These are phyloP conservation scores for Australoheros facetus DNA, from an alignment of 2,797 vertebrate genomes.

Conservation along the genomic window DNA sequence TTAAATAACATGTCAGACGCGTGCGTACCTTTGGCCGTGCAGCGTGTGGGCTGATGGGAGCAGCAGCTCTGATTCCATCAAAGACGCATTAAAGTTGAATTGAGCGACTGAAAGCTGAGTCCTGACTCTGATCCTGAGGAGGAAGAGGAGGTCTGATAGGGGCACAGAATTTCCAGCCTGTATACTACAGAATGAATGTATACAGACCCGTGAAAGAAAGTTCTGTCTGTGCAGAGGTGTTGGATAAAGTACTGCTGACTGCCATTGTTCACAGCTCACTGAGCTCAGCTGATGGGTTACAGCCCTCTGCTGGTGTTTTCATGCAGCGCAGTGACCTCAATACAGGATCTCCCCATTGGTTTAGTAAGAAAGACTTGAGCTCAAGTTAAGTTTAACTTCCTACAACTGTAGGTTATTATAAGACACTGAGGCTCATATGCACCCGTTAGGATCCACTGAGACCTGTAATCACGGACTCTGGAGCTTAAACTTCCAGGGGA, in stretches of 20 bases:
- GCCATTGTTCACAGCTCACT: not conserved
- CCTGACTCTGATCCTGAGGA: not conserved
- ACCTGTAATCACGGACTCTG: no score
- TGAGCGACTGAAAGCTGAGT: conserved; percentile 53
- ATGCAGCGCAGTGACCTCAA: not conserved
- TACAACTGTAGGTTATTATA: not conserved
- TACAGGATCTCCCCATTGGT: not conserved
- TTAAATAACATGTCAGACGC: not conserved
- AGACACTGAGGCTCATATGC: no score
- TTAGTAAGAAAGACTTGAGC: not conserved
- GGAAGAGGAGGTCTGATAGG: not conserved
- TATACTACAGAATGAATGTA: not conserved
- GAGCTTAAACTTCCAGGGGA: no score
- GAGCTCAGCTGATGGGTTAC: not conserved
- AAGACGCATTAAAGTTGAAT: conserved; percentile 67
- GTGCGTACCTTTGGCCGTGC: not conserved
- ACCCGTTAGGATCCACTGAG: no score
- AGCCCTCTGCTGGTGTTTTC: not conserved
- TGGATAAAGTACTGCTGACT: no score
- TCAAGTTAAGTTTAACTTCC: not conserved
- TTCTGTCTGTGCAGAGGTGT: no score
- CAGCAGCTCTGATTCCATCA: conserved; percentile 32
- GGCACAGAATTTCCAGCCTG: not conserved
- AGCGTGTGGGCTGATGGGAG: not conserved
- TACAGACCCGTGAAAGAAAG: not conserved